Conservation (phyloP, 2,888 invertebrate species). For the Iselma pallidipennis region DNA sequence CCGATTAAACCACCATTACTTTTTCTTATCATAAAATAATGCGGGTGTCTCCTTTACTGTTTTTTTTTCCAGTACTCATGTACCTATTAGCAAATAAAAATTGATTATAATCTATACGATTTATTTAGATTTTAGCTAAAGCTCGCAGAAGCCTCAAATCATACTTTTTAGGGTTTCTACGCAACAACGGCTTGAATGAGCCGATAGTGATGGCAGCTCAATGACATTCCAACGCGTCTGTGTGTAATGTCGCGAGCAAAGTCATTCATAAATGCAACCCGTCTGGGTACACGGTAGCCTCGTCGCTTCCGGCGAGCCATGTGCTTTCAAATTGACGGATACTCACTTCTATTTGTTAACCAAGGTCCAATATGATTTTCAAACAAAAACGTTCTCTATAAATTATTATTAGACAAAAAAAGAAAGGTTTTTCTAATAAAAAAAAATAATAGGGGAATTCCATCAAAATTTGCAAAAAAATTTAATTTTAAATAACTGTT, state of each 20-base stretch:
- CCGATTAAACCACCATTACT: not conserved
- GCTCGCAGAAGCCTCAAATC: not conserved
- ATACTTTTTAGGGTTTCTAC: not conserved
- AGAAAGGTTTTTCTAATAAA: too few species aligned
- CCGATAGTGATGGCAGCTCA: conserved; percentile 17
- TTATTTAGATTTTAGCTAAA: not conserved
- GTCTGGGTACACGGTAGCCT: conserved; percentile 21
- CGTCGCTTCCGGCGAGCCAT: conserved; percentile 15
- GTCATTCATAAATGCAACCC: conserved; percentile 35
- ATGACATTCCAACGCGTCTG: conserved; percentile 32
- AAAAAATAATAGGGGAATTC: too few species aligned
- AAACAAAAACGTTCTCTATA: too few species aligned
- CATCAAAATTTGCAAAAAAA: too few species aligned
- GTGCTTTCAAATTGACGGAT: not conserved
- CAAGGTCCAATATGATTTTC: not conserved
- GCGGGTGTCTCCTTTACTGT: not conserved
- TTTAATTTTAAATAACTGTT: too few species aligned
- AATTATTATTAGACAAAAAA: too few species aligned
- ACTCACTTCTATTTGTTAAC: not conserved
- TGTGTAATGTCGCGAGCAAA: conserved; percentile 27
- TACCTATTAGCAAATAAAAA: not conserved
- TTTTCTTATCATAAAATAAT: not conserved
- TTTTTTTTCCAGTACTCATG: too few species aligned
- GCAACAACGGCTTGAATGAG: not conserved
- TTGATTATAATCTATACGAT: not conserved